Percentiles rank a stretch among this genome's conserved stretches.
Conservation (phyloP, 2,113 vertebrate species). For the Perognathus longimembris region DNA sequence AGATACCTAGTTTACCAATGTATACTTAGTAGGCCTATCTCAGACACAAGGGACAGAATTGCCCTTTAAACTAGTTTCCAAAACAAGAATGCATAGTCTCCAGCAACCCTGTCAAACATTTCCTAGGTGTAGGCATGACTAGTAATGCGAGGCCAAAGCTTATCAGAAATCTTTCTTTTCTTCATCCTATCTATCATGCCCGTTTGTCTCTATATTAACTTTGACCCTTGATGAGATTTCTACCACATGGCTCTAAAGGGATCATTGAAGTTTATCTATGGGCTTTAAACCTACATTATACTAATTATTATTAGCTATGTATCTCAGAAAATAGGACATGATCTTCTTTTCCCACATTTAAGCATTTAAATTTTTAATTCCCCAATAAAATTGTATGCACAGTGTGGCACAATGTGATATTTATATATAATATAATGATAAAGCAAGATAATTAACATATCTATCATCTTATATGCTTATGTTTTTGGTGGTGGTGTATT, state of each 20-base stretch:
- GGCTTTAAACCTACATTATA: neutral
- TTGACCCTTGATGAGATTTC: neutral
- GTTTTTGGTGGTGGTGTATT: neutral
- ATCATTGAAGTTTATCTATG: neutral
- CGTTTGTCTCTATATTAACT: slow-evolving; percentile 19
- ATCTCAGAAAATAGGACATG: neutral
- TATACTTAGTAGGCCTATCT: slow-evolving; percentile 13
- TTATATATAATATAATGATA: neutral
- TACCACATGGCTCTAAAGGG: neutral
- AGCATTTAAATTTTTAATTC: neutral
- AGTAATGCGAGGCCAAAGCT: neutral
- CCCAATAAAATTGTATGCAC: neutral
- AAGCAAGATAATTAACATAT: neutral
- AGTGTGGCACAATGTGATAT: neutral
- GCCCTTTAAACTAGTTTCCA: neutral
- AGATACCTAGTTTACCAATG: neutral
- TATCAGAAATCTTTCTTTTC: neutral
- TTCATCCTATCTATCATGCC: neutral
- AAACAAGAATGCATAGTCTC: neutral
- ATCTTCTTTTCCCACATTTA: neutral
- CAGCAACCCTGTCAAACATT: neutral
- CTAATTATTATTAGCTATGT: neutral
- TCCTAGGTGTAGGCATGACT: neutral
- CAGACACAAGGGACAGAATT: neutral
- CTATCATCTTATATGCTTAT: neutral